Evolutionary conservation across 2,888 invertebrate species (phyloP), one percentile per base, ranked within the genome.

Genomic region (Dolomedes plantarius): DNA sequence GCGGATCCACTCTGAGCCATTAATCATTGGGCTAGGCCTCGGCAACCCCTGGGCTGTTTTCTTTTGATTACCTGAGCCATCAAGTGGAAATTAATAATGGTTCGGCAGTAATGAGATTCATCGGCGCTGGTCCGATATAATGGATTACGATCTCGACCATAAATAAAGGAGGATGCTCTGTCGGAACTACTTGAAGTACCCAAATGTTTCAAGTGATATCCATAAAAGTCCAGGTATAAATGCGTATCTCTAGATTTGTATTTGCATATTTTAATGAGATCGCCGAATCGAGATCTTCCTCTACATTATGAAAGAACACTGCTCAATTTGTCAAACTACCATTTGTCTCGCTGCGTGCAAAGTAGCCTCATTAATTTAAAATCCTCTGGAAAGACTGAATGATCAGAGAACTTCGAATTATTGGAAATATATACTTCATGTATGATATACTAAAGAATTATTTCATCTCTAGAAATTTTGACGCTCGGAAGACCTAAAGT

Each of bases 21-120:
- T 80, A 74, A 80, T 80, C 80, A 80, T 67, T 46, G 32, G 19
- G 32, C 32, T 16, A 23, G 32, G 67, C 78, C 36, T 56, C 23
- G n/a, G 1, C 27, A 41, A 5, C 46, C 75, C 67, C 7, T 2
- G n/a, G 72, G 80, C 80, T 80, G 68, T 80, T 67, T 80, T 80
- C 80, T 74, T 80, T 80, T 80, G 80, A 80, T 80, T 73, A 80
- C 68, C 50, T 3, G 56, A 73, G 29, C 46, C 67, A n/a, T 67
- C 67, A 36, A 19, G 36, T 46, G 28, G 41, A 73, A 80, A 80
- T 80, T 80, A 74, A 80, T 80, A 73, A 80, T 67, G 73, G 65
- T 28, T 19, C 73, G 56, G 9, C 29, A n/a, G 36, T 71, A 78
- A 78, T 78, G 78, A 69, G 69, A 78, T 78, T 78, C 78, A 69